Base-by-base conservation (phyloP, 2,888 invertebrate species). In the Tinea trinotella region DNA sequence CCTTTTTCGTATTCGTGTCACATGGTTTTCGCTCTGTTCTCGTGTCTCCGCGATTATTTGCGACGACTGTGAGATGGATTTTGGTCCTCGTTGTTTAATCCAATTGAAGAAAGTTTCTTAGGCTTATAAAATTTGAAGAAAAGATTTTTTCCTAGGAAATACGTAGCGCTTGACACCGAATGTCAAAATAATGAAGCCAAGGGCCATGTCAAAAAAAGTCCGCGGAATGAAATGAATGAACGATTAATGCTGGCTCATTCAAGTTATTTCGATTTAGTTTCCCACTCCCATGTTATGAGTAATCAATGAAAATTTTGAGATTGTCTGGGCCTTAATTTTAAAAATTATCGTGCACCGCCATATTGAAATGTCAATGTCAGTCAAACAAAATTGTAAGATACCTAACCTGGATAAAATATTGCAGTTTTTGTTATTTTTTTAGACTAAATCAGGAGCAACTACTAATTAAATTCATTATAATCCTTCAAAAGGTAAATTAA, bases 131-230 rank as follows among this genome's bases (percentile, higher is more conserved):
- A 69, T 63, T 60, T 70, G 62, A 62, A 66, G 72, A 76, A 74
- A 69, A 68, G 66, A 60, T 68, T 76, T 79, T 80, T 78, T 71
- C 71, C 69, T 67, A 70, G 69, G 77, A 84, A 83, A 85, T 83
- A 85, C 80, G 83, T 82, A 84, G 83, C 82, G 79, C 78, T 82
- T 85, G 84, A 85, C 85, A 86, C 77, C 77, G 74, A 85, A 83
- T 79, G 86, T 87, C 87, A 87, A 87, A 86, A 86, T 86, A 85
- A 81, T 83, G 79, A 79, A 78, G 79, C 78, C 79, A 81, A 78
- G 64, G 80, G 76, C 74, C 74, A 73, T 84, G 81, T 79, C 83
- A 82, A 81, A 84, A 81, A 82, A 82, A 82, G 75, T 78, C 75
- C 46, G 46, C 46, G 46, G 46, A 46, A 46, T 46, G 40, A 40